phyloP scores from a whole-genome alignment of 2,113 vertebrate genomes.

The Paramormyrops kingsleyae region DNA sequence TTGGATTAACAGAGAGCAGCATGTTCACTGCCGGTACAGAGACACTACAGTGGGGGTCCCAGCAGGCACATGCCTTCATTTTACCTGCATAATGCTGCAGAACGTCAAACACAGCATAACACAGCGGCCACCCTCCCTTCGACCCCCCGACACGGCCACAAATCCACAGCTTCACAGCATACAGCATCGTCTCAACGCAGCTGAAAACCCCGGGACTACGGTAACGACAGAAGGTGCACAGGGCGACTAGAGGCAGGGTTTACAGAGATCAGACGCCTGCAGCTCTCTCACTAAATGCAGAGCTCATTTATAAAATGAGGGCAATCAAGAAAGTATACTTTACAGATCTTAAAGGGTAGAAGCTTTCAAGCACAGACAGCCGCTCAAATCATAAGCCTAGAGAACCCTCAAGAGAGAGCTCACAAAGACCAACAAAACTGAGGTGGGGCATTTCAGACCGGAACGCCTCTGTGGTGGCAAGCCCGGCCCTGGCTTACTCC shows the following conservation, averaged over 20 bases:
- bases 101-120: background rate
- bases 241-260: background rate
- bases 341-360: conserved; percentile 29
- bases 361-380: conserved; percentile 24
- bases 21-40: background rate
- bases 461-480: background rate
- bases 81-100: background rate
- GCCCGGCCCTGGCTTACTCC: background rate
- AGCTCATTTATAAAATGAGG: conserved; percentile 22
- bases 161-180: background rate
- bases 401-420: background rate
- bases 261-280: background rate
- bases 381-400: background rate
- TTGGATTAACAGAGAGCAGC: background rate
- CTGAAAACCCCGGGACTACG: background rate
- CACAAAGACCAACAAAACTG: background rate
- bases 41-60: background rate
- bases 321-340: background rate
- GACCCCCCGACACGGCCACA: background rate
- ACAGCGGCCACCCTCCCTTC: background rate
- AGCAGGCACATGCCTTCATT: background rate
- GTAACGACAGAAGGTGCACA: background rate
- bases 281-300: background rate
- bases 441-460: background rate
- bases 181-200: background rate